A percentile compares a stretch with the other conserved stretches of the same genome.
These are phyloP conservation scores for Drosophila mojavensis DNA, from an alignment of 1,140 invertebrate species.

Conservation along the genomic window DNA sequence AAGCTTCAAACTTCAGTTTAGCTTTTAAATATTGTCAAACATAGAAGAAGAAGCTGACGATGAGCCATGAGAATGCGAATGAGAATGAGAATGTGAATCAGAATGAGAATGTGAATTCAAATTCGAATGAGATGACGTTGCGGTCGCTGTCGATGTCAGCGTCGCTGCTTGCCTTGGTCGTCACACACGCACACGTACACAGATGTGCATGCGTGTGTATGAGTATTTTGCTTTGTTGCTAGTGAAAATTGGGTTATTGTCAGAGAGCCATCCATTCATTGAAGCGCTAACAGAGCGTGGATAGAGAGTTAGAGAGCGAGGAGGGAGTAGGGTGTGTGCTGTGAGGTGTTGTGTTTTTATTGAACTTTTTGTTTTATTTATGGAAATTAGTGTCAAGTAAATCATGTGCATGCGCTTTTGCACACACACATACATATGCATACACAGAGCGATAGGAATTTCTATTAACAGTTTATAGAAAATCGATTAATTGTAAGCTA, in stretches of 20 bases:
- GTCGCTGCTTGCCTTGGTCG: slow-evolving; percentile 48
- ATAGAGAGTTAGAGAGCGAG: no score
- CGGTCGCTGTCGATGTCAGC: slow-evolving; percentile 2
- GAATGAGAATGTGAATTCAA: background rate
- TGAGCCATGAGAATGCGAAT: background rate
- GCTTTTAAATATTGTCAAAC: slow-evolving; percentile 31
- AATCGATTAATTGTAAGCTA: slow-evolving; percentile 43
- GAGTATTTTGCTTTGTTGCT: slow-evolving; percentile 56
- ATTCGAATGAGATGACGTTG: slow-evolving; percentile 23
- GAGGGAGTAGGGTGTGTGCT: no score
- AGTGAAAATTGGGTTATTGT: slow-evolving; percentile 80
- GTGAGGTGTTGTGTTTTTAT: slow-evolving; percentile 47
- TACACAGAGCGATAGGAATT: slow-evolving; percentile 43
- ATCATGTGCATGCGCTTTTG: slow-evolving; percentile 70
- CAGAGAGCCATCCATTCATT: slow-evolving; percentile 49
- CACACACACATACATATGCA: slow-evolving; percentile 8
- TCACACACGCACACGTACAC: slow-evolving; percentile 14
- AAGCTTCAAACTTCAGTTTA: slow-evolving; percentile 1
- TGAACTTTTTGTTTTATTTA: slow-evolving; percentile 79
- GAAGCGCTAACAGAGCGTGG: slow-evolving; percentile 24
- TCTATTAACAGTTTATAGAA: slow-evolving; percentile 52
- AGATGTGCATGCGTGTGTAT: background rate
- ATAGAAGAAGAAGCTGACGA: slow-evolving; percentile 14
- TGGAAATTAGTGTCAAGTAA: slow-evolving; percentile 83
- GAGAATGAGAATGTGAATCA: background rate